Evolutionary conservation across 2,113 vertebrate species (phyloP).

Genomic region (Brachypteracias leptosomus): DNA sequence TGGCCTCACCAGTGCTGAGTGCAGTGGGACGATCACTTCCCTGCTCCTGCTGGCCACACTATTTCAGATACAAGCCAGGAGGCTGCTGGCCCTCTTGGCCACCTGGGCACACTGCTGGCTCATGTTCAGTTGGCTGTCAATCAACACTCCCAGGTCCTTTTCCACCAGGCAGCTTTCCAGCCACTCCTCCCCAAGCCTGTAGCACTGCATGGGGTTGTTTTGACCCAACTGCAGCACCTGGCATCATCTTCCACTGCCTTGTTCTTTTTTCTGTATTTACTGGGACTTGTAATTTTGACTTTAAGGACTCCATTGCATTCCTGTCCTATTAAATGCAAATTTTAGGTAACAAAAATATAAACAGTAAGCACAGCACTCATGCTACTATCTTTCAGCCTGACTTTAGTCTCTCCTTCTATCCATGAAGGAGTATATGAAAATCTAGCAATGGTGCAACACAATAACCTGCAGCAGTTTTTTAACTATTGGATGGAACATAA

Average conservation of each 20-base stretch:
- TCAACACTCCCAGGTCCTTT: not conserved
- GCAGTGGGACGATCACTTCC: fast-evolving
- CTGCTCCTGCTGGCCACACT: not conserved
- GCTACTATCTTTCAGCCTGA: not conserved
- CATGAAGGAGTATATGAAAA: not conserved
- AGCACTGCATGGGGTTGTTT: not conserved
- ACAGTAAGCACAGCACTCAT: not conserved
- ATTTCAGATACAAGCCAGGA: not conserved
- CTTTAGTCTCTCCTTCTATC: not conserved
- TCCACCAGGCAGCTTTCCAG: not conserved
- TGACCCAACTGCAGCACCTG: not conserved
- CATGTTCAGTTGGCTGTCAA: fast-evolving
- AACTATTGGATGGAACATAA: conserved; percentile 18
- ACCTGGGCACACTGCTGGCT: not conserved
- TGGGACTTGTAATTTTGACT: not conserved
- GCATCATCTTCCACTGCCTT: not conserved
- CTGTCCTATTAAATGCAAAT: not conserved
- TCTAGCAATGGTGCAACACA: not conserved
- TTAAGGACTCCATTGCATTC: not conserved
- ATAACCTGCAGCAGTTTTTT: conserved; percentile 12
- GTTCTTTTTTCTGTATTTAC: not conserved
- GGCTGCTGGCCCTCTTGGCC: not conserved
- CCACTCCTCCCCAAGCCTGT: not conserved
- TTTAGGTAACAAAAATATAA: not conserved
- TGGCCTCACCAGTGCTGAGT: fast-evolving